phyloP scores from a whole-genome alignment of 2,888 invertebrate genomes.

The Venusia cambrica region DNA sequence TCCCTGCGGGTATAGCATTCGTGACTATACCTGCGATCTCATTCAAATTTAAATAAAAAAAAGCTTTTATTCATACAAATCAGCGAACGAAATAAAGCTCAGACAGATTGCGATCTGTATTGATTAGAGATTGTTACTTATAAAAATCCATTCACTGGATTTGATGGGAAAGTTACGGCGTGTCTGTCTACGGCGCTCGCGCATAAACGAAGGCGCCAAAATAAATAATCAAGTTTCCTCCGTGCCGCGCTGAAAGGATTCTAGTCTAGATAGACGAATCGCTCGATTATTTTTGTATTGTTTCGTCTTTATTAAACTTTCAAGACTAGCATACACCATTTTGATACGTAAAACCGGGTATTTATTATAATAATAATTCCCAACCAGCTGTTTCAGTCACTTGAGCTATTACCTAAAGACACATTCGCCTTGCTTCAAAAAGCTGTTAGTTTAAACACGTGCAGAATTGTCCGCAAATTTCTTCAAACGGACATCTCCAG shows the following conservation, averaged over 20 bases:
- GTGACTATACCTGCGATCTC: conserved; percentile 38
- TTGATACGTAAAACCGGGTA: no score
- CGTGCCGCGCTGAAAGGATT: conserved; percentile 37
- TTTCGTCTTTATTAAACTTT: no score
- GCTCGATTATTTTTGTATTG: conserved; percentile 3
- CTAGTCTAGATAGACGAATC: conserved; percentile 28
- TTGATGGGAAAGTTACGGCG: conserved; percentile 60
- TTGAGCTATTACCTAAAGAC: no score
- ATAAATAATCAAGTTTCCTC: conserved; percentile 66
- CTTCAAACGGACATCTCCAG: no score
- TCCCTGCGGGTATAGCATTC: conserved; percentile 20
- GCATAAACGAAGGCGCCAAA: conserved; percentile 66
- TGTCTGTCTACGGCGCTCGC: conserved; percentile 69
- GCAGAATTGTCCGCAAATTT: no score
- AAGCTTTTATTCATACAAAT: conserved; percentile 23
- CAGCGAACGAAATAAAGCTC: conserved; percentile 14
- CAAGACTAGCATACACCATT: no score
- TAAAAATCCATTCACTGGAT: conserved; percentile 50
- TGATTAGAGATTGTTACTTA: conserved; percentile 45
- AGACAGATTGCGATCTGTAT: conserved; percentile 30
- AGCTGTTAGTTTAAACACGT: no score
- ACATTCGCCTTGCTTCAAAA: no score
- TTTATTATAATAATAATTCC: no score
- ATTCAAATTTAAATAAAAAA: conserved; percentile 25
- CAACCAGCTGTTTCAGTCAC: no score